These are phyloP conservation scores for Chalcosyrphus nemorum DNA, from an alignment of 2,888 invertebrate genomes.

Conservation along the genomic window DNA sequence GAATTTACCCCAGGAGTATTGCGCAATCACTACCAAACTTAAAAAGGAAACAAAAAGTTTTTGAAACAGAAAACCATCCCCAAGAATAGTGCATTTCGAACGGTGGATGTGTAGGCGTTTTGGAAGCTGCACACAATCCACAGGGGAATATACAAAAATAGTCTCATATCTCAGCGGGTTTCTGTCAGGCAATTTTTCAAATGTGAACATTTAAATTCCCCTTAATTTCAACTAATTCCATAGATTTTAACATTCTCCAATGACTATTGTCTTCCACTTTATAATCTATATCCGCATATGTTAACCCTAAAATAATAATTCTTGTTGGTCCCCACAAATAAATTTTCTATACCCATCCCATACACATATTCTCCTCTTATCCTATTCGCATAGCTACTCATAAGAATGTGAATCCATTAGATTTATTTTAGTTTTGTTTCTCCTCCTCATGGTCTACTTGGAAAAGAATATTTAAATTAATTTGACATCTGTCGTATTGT, in stretches of 20 bases:
- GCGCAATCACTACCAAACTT: not conserved
- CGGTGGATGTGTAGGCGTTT: not conserved
- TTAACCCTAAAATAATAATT: slow-evolving; percentile 5
- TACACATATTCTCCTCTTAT: too few relatives aligned
- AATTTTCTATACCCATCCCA: slow-evolving; percentile 5
- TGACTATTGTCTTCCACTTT: not conserved
- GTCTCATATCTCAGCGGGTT: not conserved
- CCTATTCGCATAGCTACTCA: slow-evolving; percentile 4
- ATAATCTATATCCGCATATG: not conserved
- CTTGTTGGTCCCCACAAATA: not conserved
- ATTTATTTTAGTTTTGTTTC: not conserved
- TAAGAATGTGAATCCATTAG: not conserved
- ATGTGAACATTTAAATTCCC: not conserved
- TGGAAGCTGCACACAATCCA: not conserved
- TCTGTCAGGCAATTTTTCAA: not conserved
- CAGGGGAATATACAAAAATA: not conserved
- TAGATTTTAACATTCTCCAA: not conserved
- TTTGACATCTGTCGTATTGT: slow-evolving; percentile 40
- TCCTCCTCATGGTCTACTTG: not conserved
- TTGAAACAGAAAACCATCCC: not conserved
- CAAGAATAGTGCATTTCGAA: not conserved
- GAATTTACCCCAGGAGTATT: not conserved
- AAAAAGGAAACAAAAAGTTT: not conserved
- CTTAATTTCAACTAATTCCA: not conserved
- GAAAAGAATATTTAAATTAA: slow-evolving; percentile 30